Base-by-base conservation (phyloP, 1,140 invertebrate genomes). In the Ctenoplectra terminalis region DNA sequence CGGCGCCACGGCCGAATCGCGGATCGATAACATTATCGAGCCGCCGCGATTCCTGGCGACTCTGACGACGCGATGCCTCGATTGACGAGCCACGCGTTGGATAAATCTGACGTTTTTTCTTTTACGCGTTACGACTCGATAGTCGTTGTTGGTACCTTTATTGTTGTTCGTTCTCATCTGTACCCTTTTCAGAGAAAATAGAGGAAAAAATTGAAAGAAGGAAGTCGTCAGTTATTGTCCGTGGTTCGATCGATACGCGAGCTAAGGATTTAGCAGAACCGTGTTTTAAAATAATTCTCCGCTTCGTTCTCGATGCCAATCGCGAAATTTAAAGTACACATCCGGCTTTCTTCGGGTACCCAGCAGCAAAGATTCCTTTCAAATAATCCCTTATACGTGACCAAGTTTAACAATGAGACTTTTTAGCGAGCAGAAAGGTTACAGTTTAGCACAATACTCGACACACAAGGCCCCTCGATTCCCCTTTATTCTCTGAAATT, bases 1-100 rank as follows among this genome's bases (percentile, higher is more conserved):
- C 73, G n/a, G 52, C 52, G 50, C 40, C 84, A 29, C 48, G 17
- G 60, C 40, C 74, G 80, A 87, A 86, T 87, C 85, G 84, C 78
- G 78, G 66, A 73, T 83, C 75, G 81, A 86, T 86, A 75, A 58
- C 71, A 46, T 73, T 76, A 73, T 86, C 70, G 75, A 73, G 58
- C 69, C 63, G 56, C 26, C 48, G 31, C 71, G 61, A 64, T 48
- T 63, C 46, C 74, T 29, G 74, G 54, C 46, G 20, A 20, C 23
- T 26, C 31, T 17, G n/a, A n/a, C 56, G 31, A 17, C 37, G 31
- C 56, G 31, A 17, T 61, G 9, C 61, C n/a, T 6, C 58, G 73
- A 52, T 64, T 60, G 15, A 40, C 70, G 52, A 11, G 23, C 7
- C 40, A 6, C 26, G 40, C 20, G 26, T 11, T 17, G 26, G 20